phyloP scores from a whole-genome alignment of 2,888 invertebrate species.

The Torymus texanus region DNA sequence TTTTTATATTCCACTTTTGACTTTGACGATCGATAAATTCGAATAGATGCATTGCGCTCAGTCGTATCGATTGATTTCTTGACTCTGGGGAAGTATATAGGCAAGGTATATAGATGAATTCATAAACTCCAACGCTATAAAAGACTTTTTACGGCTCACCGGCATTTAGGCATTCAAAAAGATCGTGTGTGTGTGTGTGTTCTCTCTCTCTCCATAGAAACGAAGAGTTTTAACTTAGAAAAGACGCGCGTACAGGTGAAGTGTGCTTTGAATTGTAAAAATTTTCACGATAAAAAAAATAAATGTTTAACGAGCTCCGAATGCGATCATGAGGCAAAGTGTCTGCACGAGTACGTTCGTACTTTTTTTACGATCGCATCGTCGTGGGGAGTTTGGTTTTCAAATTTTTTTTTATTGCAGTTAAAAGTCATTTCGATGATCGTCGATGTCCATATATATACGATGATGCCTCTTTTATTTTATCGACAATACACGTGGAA shows the following conservation, averaged over 20 bases:
- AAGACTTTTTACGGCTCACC: not conserved
- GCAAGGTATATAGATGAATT: not conserved
- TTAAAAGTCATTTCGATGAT: not conserved
- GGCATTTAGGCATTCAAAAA: not conserved
- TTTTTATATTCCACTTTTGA: not conserved
- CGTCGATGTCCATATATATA: too few relatives aligned
- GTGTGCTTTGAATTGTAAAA: slow-evolving; percentile 29
- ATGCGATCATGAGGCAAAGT: slow-evolving; percentile 4
- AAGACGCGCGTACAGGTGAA: not conserved
- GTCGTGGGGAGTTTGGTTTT: not conserved
- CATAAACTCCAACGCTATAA: not conserved
- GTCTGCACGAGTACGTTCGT: not conserved
- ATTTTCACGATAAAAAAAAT: not conserved
- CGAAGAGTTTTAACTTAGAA: too few relatives aligned
- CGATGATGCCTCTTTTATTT: too few relatives aligned
- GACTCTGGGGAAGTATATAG: too few relatives aligned
- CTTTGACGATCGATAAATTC: too few relatives aligned
- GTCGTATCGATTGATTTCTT: not conserved
- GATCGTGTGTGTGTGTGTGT: not conserved
- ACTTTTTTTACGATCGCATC: not conserved
- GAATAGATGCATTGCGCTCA: too few relatives aligned
- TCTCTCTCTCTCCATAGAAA: too few relatives aligned
- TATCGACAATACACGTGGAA: too few relatives aligned
- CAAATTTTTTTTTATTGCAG: not conserved
- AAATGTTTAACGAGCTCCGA: slow-evolving; percentile 15